Conservation (phyloP, 2,113 vertebrate species). For the Hyaena hyaena region DNA sequence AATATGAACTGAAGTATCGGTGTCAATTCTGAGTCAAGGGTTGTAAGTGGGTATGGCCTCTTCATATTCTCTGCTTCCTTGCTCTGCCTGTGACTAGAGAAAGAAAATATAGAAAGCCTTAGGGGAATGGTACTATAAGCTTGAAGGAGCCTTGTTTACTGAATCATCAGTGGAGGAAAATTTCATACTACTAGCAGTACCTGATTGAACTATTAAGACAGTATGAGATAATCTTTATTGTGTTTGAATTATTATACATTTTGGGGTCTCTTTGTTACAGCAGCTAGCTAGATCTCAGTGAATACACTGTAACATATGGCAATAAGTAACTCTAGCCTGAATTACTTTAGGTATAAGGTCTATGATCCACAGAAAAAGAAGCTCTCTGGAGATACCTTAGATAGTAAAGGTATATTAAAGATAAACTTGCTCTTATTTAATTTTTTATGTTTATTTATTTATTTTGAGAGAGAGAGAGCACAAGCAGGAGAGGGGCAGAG, state of each 20-base stretch:
- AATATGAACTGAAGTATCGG: not conserved
- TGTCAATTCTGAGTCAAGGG: not conserved
- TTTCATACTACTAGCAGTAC: not conserved
- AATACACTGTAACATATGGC: not conserved
- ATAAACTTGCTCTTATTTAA: not conserved
- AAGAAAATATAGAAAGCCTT: not conserved
- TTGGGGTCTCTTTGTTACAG: not conserved
- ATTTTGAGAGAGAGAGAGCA: no score
- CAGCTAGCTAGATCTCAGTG: not conserved
- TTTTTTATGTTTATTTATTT: no score
- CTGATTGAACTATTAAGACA: not conserved
- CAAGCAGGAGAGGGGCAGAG: no score
- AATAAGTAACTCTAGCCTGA: not conserved
- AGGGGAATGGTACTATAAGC: rapidly evolving
- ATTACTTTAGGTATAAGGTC: not conserved
- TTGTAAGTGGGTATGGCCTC: rapidly evolving
- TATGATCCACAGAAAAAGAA: not conserved
- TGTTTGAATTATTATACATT: not conserved
- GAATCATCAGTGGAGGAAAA: not conserved
- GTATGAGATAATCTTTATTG: not conserved
- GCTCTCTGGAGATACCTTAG: not conserved
- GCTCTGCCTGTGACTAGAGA: not conserved
- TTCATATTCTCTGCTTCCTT: not conserved
- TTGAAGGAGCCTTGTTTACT: not conserved
- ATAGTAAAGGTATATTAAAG: not conserved